These are phyloP conservation scores for Lordiphosa stackelbergi DNA, from an alignment of 1,140 invertebrate genomes.

Conservation along the genomic window DNA sequence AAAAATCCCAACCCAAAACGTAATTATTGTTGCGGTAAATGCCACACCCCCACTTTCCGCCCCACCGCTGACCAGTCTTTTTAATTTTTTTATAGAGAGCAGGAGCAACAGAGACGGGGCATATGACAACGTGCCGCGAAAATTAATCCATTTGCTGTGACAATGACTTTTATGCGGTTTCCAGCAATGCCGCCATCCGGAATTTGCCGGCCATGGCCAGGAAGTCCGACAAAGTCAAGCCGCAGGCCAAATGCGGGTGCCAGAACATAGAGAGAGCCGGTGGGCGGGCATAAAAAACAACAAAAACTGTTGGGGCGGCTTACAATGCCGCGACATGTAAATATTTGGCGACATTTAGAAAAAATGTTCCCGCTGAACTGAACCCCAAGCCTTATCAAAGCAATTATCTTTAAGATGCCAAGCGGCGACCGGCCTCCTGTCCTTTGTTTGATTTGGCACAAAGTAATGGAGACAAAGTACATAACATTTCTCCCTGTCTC, in stretches of 20 bases:
- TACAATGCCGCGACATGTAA: conserved; percentile 71
- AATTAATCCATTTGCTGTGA: conserved; percentile 76
- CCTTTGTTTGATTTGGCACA: conserved; percentile 55
- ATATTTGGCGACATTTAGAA: conserved; percentile 73
- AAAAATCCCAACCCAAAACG: conserved; percentile 54
- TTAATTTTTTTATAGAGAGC: conserved; percentile 59
- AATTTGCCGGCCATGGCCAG: conserved; percentile 35
- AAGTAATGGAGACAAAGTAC: conserved; percentile 67
- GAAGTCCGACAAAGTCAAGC: conserved; percentile 58
- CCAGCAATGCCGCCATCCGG: conserved; percentile 51
- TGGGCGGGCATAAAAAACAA: conserved; percentile 7
- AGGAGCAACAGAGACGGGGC: conserved; percentile 1
- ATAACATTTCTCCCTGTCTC: conserved; percentile 59
- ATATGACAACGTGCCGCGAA: conserved; percentile 71
- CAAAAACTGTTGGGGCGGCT: conserved; percentile 18
- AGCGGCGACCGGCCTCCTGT: conserved; percentile 11
- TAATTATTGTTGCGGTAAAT: conserved; percentile 73
- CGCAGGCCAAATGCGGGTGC: conserved; percentile 60
- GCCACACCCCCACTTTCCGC: conserved; percentile 25
- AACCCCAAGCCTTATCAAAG: conserved; percentile 63
- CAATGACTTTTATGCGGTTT: conserved; percentile 75
- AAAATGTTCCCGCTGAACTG: conserved; percentile 20
- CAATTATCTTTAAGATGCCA: conserved; percentile 68
- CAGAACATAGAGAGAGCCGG: conserved; percentile 1
- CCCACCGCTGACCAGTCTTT: conserved; percentile 55